Base-by-base conservation (phyloP, 2,888 invertebrate species). In the Cybosia mesomella region DNA sequence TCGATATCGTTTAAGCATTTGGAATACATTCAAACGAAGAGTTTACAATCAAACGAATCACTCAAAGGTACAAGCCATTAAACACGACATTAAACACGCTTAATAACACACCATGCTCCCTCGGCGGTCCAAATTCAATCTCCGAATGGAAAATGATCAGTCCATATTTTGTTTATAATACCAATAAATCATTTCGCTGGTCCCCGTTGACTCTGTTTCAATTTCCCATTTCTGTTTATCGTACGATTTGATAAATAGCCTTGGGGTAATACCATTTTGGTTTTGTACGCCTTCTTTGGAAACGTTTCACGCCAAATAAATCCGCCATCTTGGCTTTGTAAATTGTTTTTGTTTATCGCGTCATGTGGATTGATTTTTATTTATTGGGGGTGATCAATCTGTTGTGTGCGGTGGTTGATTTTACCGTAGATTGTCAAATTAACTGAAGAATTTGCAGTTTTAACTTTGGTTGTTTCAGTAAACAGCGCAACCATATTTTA, bases 221-320 rank as follows among this genome's bases (percentile, higher is more conserved):
- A 94, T 95, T 94, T 93, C 92, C 93, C 90, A 91, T 90, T 84
- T 89, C 91, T 92, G 92, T 93, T 94, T 94, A 93, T 93, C 91
- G 92, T 90, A 87, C 88, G 88, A 91, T 81, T 93, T 94, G 94
- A 94, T 93, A 93, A 93, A 95, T 93, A 93, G 92, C 93, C 88
- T 81, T 81, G 71, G 87, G 91, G 83, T 83, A 82, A 85, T 82
- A 83, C 87, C 86, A 87, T 89, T 91, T 92, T 90, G 87, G 89
- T 90, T 91, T 78, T 89, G 85, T 87, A 84, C 83, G 83, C 89
- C 88, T 87, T 88, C 87, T 90, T 89, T 83, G 76, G 84, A 82
- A 86, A 86, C 84, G 86, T 91, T 91, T 91, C 89, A 89, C 91
- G 91, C 90, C 88, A 91, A 92, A 94, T 93, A 93, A 93, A 93